phyloP scores from a whole-genome alignment of 1,140 invertebrate species.

The Drosophila ercepeae region DNA sequence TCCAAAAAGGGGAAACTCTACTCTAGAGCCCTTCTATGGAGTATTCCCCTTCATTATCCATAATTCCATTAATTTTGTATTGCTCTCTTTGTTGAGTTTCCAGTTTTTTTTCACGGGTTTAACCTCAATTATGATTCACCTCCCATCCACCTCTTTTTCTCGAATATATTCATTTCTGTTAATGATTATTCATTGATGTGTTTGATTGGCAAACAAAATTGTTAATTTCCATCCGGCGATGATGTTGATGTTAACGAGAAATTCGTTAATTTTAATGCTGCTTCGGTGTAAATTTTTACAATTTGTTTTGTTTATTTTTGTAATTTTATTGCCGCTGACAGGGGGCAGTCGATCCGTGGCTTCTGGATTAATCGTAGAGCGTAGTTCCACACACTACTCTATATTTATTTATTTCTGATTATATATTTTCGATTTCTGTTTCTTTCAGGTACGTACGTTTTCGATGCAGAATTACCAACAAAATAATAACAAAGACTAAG shows the following conservation, averaged over 20 bases:
- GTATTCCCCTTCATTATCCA: neutral
- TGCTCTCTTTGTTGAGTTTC: neutral
- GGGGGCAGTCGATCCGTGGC: slow-evolving; percentile 5
- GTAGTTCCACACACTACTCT: slow-evolving; percentile 21
- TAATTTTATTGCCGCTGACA: slow-evolving; percentile 17
- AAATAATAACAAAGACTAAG: neutral
- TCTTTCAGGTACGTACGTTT: slow-evolving; percentile 1
- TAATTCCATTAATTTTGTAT: slow-evolving; percentile 12
- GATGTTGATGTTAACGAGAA: slow-evolving; percentile 42
- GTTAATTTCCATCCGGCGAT: slow-evolving; percentile 28
- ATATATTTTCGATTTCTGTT: neutral
- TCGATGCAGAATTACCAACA: neutral
- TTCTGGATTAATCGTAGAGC: slow-evolving; percentile 28
- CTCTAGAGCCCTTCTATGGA: neutral
- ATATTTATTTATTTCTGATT: slow-evolving; percentile 29
- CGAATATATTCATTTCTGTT: slow-evolving; percentile 12
- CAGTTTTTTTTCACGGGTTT: slow-evolving; percentile 4
- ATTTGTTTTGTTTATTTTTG: slow-evolving; percentile 12
- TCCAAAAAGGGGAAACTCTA: neutral
- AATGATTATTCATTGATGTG: slow-evolving; percentile 51
- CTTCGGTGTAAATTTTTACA: slow-evolving; percentile 50
- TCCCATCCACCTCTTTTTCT: neutral
- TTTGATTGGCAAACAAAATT: slow-evolving; percentile 51
- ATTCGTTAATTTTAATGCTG: slow-evolving; percentile 45
- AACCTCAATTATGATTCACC: slow-evolving; percentile 37